Conservation (phyloP, 2,797 vertebrate genomes). For the Taenioides sp. region DNA sequence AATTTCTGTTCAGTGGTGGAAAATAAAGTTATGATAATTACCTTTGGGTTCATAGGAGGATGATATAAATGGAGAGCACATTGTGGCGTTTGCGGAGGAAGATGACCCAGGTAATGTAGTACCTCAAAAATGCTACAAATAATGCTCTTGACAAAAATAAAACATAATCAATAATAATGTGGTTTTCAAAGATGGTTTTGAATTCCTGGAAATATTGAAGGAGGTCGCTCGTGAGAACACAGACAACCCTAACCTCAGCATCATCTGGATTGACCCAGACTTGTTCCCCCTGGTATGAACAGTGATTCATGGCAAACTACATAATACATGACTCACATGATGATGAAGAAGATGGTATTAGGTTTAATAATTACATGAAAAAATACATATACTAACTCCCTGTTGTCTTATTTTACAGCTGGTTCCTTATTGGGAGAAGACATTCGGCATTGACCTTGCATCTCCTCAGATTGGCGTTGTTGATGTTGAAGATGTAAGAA, state of each 20-base stretch:
- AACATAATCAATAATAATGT: background rate
- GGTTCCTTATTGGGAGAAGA: slow-evolving; percentile 94
- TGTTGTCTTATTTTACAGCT: slow-evolving; percentile 70
- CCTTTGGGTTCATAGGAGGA: slow-evolving; percentile 79
- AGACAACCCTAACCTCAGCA: slow-evolving; percentile 89
- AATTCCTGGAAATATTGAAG: slow-evolving; percentile 92
- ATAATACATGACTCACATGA: background rate
- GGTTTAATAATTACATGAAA: background rate
- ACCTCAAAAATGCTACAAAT: background rate
- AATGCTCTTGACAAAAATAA: background rate
- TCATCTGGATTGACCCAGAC: slow-evolving; percentile 94
- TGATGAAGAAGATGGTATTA: background rate
- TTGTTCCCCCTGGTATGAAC: slow-evolving; percentile 87
- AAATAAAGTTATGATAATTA: no score
- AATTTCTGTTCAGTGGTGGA: background rate
- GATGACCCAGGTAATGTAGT: slow-evolving; percentile 82
- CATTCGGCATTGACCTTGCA: slow-evolving; percentile 86
- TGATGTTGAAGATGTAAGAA: slow-evolving; percentile 91
- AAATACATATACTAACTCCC: background rate
- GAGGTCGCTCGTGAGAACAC: slow-evolving; percentile 90
- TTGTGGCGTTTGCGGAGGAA: slow-evolving; percentile 92
- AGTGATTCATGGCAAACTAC: background rate
- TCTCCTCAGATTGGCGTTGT: slow-evolving; percentile 91
- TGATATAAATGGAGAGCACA: slow-evolving; percentile 89
- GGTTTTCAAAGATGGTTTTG: slow-evolving; percentile 82